Base-by-base conservation (phyloP, 2,113 vertebrate species). In the Amazona guildingii region DNA sequence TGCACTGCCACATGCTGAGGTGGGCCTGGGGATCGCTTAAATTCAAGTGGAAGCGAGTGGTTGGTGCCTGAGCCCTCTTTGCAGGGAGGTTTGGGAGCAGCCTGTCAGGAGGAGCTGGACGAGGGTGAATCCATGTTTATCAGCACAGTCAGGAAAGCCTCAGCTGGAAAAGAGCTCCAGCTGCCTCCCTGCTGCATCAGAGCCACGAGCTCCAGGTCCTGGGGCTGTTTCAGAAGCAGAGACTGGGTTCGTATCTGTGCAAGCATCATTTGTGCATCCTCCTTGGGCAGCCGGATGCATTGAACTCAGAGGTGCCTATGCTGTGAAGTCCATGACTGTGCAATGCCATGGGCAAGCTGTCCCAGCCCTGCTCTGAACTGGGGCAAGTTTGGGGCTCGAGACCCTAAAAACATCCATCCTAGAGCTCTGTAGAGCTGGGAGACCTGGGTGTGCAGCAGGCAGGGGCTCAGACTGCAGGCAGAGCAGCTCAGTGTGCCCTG, bases 181-280 rank as follows among this genome's bases (percentile, higher is more conserved):
- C 29, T 63, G 52, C 63, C 35, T 79, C 74, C 52, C 84, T 5
- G 2, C n/a, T 9, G 1, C 3, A 4, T 52, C 33, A 1, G 46
- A 57, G 68, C 20, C 3, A 0, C 0, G 4, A 87, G 43, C n/a
- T 75, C 70, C 0, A 0, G 11, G 28, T 54, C 46, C 29, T 31
- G 0, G 0, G 64, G 52, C 10, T 1, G 0, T 37, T 83, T 64
- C 7, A 3, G n/a, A 43, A 39, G 5, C 76, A 21, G 39, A 6
- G 17, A 54, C 48, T 63, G 74, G n/a, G 17, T 76, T 55, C 81
- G 72, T 37, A 57, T n/a, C 82, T 55, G 68, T 48, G 35, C 2
- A 2, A 59, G 51, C 11, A 0, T n/a, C 1, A 1, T 59, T 66
- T 39, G 0, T 12, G 18, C 33, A 2, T 86, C 44, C 57, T 85